Conservation (phyloP, 2,113 vertebrate genomes). For the Polyodon spathula region DNA sequence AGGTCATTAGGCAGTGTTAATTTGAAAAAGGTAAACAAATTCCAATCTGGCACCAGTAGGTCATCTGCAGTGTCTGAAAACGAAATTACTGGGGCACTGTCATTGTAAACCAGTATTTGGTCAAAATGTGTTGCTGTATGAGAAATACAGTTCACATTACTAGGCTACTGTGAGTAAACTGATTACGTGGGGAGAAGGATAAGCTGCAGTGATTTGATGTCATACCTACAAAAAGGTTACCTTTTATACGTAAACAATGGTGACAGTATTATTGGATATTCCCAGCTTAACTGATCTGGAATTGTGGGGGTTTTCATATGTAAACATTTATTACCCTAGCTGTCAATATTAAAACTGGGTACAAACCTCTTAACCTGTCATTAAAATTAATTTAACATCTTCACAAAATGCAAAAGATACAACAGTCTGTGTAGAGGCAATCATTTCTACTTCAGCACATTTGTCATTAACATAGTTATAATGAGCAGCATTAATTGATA, state of each 20-base stretch:
- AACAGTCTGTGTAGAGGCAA: no score
- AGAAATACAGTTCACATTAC: neutral
- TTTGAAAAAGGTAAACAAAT: conserved; percentile 39
- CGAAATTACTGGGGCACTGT: conserved; percentile 52
- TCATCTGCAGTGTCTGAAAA: conserved; percentile 64
- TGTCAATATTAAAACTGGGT: neutral
- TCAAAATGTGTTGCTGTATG: no score
- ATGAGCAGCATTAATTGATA: no score
- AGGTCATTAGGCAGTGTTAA: conserved; percentile 30
- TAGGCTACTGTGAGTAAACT: no score
- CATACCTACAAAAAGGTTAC: neutral
- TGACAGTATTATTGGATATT: neutral
- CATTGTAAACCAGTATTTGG: conserved; percentile 37
- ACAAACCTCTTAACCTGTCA: neutral
- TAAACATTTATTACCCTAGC: neutral
- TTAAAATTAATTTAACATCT: no score
- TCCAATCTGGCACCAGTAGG: conserved; percentile 38
- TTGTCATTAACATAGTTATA: no score
- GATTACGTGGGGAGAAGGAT: neutral
- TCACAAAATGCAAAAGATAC: no score
- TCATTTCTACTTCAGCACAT: no score
- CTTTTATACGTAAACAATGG: neutral
- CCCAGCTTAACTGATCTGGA: neutral
- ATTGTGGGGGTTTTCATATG: neutral
- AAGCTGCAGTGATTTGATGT: neutral